These are phyloP conservation scores for Alosa alosa DNA, from an alignment of 2,113 vertebrate genomes.

Conservation along the genomic window DNA sequence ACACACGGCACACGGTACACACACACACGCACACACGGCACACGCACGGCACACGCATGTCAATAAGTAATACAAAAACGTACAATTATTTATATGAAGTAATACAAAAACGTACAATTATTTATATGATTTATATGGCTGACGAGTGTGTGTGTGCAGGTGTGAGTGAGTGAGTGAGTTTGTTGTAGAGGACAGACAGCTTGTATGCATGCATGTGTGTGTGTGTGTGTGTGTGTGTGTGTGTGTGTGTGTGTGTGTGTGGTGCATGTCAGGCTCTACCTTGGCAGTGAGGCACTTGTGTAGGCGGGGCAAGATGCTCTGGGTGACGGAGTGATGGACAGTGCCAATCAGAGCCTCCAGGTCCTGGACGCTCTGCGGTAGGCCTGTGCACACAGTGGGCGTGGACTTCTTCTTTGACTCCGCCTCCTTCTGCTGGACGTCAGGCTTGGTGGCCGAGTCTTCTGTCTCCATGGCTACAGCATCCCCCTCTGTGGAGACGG, in stretches of 20 bases:
- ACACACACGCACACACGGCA: background rate
- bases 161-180: no score
- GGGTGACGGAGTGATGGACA: constrained; percentile 81
- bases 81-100: no score
- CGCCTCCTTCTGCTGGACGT: background rate
- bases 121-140: no score
- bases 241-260: background rate
- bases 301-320: constrained; percentile 84
- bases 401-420: constrained; percentile 14
- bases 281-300: constrained; percentile 89
- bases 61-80: no score
- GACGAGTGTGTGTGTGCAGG: no score
- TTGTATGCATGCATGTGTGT: background rate
- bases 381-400: constrained; percentile 60
- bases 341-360: constrained; percentile 77
- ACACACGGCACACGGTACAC: constrained; percentile 17
- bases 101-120: no score
- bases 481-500: constrained; percentile 35
- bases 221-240: background rate
- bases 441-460: constrained; percentile 32
- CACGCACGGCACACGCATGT: background rate
- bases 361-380: constrained; percentile 81
- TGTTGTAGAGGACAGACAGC: no score
- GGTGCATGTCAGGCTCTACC: constrained; percentile 62
- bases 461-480: constrained; percentile 66